phyloP scores from a whole-genome alignment of 2,888 invertebrate genomes.

The Catocala nupta region DNA sequence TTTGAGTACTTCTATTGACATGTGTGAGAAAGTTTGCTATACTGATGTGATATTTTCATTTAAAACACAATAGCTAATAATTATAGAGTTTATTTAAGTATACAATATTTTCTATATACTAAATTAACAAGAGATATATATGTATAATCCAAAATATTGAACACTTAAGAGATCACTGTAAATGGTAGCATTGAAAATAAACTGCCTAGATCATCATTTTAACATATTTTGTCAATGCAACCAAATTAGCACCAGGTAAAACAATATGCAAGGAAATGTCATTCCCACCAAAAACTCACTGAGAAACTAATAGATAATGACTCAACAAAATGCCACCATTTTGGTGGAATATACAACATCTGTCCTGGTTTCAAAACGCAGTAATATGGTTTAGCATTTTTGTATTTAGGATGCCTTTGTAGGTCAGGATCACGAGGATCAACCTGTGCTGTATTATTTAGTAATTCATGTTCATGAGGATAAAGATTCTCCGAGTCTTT shows the following conservation, averaged over 20 bases:
- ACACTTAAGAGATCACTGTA: constrained; percentile 4
- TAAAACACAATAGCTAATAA: no score
- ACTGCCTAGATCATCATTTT: background rate
- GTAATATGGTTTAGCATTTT: constrained; percentile 88
- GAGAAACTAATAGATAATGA: constrained; percentile 97
- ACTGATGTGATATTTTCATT: no score
- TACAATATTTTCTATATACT: no score
- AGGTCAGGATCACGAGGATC: constrained; percentile 94
- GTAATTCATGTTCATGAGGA: constrained; percentile 92
- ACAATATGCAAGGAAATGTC: constrained; percentile 49
- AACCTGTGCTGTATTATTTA: constrained; percentile 96
- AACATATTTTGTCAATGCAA: constrained; percentile 4
- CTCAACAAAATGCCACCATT: constrained; percentile 99
- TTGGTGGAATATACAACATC: constrained; percentile 97
- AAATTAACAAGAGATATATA: background rate
- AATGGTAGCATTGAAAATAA: background rate
- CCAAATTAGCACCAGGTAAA: constrained; percentile 21
- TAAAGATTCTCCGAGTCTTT: constrained; percentile 91
- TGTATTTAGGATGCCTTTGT: constrained; percentile 90
- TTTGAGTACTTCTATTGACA: no score
- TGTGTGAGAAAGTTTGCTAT: no score
- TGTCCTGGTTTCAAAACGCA: constrained; percentile 94
- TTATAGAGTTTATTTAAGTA: no score
- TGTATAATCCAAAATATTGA: background rate
- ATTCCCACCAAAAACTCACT: constrained; percentile 99